Percentiles rank a stretch among this genome's conserved stretches.
phyloP scores from a whole-genome alignment of 2,888 invertebrate species.

The Lepidonotus clava region DNA sequence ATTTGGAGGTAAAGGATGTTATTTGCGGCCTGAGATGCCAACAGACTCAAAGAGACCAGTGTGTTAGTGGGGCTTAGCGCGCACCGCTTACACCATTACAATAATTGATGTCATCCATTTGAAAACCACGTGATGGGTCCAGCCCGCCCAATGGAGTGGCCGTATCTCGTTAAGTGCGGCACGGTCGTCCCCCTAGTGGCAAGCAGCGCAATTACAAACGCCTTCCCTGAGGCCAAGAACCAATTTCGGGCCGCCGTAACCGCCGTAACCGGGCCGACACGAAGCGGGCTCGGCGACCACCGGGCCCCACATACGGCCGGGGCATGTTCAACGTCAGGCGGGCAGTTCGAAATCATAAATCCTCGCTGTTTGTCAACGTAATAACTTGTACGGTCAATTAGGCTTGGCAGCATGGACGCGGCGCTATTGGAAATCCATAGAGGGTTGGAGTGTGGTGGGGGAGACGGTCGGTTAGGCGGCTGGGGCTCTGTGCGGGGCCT shows the following conservation, averaged over 20 bases:
- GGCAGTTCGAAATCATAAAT: conserved; percentile 35
- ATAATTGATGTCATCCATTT: conserved; percentile 28
- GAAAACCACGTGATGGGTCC: background rate
- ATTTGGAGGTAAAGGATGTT: too few species aligned
- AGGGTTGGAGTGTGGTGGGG: background rate
- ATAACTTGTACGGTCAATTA: background rate
- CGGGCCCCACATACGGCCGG: background rate
- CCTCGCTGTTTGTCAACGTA: conserved; percentile 1
- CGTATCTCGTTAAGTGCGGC: background rate
- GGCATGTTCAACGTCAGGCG: conserved; percentile 3
- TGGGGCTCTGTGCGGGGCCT: background rate
- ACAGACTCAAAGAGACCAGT: too few species aligned
- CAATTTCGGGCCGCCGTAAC: background rate
- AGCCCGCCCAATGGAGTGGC: background rate
- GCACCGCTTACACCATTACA: background rate
- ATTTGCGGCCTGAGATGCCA: too few species aligned
- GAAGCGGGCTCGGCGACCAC: background rate
- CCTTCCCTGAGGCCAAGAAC: conserved; percentile 32
- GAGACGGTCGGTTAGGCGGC: background rate
- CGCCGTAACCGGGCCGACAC: background rate
- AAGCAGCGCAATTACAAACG: conserved; percentile 37
- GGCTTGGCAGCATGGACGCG: background rate
- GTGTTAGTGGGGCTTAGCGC: too few species aligned
- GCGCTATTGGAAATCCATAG: conserved; percentile 13
- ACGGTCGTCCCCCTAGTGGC: conserved; percentile 44